A percentile compares a stretch with the other conserved stretches of the same genome.
Evolutionary conservation across 2,888 invertebrate species (phyloP).

Genomic region (Microctonus aethiopoides): DNA sequence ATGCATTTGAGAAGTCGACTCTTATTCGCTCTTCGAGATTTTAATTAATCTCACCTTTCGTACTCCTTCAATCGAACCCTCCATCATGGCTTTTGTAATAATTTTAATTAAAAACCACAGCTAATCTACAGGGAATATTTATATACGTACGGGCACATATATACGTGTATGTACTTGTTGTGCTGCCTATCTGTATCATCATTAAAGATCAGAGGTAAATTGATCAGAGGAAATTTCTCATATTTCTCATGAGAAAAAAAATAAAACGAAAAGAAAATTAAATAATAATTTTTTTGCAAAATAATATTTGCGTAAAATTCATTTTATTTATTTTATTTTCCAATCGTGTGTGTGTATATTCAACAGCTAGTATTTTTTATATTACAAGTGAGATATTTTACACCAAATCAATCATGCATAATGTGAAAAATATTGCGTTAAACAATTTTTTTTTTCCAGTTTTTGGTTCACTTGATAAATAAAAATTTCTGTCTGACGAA

Average conservation of each 20-base stretch:
- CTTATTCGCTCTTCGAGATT: conserved; percentile 48
- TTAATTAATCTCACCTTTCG: conserved; percentile 62
- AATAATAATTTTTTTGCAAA: no score
- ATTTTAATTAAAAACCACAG: conserved; percentile 59
- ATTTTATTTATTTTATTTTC: no score
- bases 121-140: background rate
- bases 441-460: no score
- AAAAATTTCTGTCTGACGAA: no score
- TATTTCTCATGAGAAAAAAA: background rate
- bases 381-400: no score
- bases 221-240: conserved; percentile 12
- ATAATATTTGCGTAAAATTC: no score
- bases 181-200: background rate
- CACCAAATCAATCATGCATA: no score
- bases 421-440: no score
- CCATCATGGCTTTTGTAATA: conserved; percentile 52
- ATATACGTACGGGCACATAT: conserved; percentile 1
- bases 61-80: conserved; percentile 58
- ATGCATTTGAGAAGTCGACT: conserved; percentile 35
- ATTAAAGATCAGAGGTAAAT: conserved; percentile 20
- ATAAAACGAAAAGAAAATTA: background rate
- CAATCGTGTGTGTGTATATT: no score
- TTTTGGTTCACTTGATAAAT: no score
- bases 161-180: background rate
- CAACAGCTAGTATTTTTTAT: no score